Evolutionary conservation across 2,797 vertebrate genomes (phyloP), one percentile per base, ranked within the genome.

Genomic region (Alca torda): DNA sequence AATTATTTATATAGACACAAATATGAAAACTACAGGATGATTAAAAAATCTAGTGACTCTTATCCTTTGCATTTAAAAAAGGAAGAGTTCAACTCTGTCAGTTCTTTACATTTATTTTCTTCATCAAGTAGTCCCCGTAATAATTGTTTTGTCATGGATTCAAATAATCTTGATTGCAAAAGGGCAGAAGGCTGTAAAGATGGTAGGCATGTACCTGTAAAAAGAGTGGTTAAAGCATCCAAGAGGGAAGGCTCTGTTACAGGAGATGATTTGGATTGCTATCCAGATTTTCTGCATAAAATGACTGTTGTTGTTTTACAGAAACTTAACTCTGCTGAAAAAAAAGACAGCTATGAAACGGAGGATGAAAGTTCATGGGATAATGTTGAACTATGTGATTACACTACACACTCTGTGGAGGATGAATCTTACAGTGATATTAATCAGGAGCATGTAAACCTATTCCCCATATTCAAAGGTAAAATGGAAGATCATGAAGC

Each of bases 231-330:
- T 91, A 98, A 98, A 94, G 97, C 97, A 91, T 96, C 98, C 87
- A 98, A 98, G 96, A 98, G 98, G 93, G 98, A 97, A 97, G 95
- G 95, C 95, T 98, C 97, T 96, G 96, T 97, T 94, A 95, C 84
- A 95, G 98, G 98, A 97, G 97, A 97, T 97, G 83, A 97, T 96
- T 97, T 98, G 96, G 98, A 99, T 96, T 98, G 98, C 89, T 99
- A 98, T 98, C 98, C 98, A 96, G 99, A 98, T 98, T 98, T 98
- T 97, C 98, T 98, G 94, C 98, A 98, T 98, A 98, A 98, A 97
- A 99, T 99, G 97, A 99, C 99, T 90, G 97, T 98, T 98, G 97
- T 98, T 97, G 97, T 99, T 97, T 98, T 99, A 97, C 99, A 98
- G 89, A 99, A 98, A 98, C 98, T 98, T 97, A 98, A 99, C 97